phyloP scores from a whole-genome alignment of 2,113 vertebrate genomes.

The Rousettus leschenaultii region DNA sequence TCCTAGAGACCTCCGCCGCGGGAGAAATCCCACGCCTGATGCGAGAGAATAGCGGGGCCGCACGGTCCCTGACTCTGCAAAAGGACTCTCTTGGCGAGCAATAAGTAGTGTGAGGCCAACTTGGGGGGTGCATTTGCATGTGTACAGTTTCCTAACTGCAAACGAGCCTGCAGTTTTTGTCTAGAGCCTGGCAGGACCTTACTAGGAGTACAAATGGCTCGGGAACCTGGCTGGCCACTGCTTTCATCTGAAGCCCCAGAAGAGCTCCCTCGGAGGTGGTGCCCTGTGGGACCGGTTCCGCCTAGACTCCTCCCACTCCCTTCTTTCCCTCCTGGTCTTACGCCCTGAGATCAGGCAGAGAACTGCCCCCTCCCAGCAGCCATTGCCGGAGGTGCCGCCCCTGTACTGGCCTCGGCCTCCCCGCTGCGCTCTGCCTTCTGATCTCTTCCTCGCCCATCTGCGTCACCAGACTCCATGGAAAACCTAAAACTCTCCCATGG shows the following conservation, averaged over 20 bases:
- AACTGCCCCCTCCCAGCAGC: neutral
- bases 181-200: neutral
- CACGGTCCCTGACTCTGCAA: neutral
- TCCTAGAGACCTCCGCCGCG: neutral
- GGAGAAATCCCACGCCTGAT: neutral
- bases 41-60: neutral
- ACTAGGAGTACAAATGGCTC: neutral
- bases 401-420: neutral
- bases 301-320: neutral
- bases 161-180: neutral
- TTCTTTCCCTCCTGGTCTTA: neutral
- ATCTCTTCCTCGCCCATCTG: neutral
- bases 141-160: neutral
- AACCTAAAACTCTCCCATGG: neutral
- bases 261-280: accelerated
- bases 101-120: neutral
- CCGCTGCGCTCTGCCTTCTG: neutral
- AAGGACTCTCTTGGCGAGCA: neutral
- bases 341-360: no score
- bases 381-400: neutral
- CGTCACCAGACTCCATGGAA: neutral
- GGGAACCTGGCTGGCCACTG: neutral
- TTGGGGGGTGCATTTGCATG: neutral
- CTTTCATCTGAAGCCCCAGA: neutral
- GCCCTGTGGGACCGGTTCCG: no score